These are phyloP conservation scores for Achlya flavicornis DNA, from an alignment of 2,888 invertebrate species.

Conservation along the genomic window DNA sequence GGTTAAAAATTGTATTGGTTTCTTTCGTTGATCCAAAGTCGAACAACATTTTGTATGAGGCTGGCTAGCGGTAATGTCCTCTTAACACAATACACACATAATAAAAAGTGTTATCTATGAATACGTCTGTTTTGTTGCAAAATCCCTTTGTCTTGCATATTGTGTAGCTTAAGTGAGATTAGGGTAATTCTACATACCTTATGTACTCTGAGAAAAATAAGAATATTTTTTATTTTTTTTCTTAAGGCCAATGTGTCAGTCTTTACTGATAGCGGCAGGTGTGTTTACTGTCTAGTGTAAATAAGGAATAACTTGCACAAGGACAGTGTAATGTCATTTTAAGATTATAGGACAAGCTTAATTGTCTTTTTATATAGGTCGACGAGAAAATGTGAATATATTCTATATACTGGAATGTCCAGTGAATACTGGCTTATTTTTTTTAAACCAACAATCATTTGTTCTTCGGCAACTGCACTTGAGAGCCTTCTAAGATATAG, in stretches of 20 bases:
- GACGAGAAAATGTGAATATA: neutral
- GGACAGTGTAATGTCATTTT: conserved; percentile 25
- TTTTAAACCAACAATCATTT: neutral
- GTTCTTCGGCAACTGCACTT: too few relatives aligned
- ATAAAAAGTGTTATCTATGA: neutral
- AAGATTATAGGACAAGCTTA: neutral
- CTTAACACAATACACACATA: neutral
- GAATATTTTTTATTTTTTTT: conserved; percentile 29
- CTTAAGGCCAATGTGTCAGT: conserved; percentile 30
- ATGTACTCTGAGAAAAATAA: conserved; percentile 19
- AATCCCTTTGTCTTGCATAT: conserved; percentile 30
- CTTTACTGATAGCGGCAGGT: conserved; percentile 35
- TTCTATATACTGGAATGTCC: too few relatives aligned
- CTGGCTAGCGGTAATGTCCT: too few relatives aligned
- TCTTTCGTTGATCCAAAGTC: too few relatives aligned
- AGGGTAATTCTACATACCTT: conserved; percentile 34
- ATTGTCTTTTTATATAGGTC: neutral
- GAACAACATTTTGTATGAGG: too few relatives aligned
- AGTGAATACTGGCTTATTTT: too few relatives aligned
- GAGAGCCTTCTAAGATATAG: too few relatives aligned
- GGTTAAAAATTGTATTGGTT: too few relatives aligned
- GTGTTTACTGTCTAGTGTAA: conserved; percentile 28
- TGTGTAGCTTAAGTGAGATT: conserved; percentile 24
- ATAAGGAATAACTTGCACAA: conserved; percentile 37
- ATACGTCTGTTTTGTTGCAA: neutral